These are phyloP conservation scores for Gonatopus flavifemur DNA, from an alignment of 1,140 invertebrate genomes.

Conservation along the genomic window DNA sequence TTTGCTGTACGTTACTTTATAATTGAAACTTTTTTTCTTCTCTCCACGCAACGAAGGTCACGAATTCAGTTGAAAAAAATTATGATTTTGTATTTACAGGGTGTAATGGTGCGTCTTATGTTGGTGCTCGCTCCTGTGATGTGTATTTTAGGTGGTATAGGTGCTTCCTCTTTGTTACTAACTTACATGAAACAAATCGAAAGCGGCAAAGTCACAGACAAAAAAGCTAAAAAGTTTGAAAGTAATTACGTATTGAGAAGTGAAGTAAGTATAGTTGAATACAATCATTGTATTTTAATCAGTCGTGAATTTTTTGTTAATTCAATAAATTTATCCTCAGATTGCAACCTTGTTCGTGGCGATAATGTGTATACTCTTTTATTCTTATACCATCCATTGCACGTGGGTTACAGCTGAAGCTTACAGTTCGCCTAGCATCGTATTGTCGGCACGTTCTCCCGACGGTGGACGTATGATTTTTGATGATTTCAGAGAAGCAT, in stretches of 20 bases:
- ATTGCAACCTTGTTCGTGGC: slow-evolving; percentile 84
- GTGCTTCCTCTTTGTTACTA: slow-evolving; percentile 84
- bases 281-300: not conserved
- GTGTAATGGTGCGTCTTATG: slow-evolving; percentile 98
- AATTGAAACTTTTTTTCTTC: not conserved
- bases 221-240: slow-evolving; percentile 75
- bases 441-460: slow-evolving; percentile 90
- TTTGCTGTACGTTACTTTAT: slow-evolving; percentile 94
- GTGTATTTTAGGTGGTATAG: slow-evolving; percentile 95
- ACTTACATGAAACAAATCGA: slow-evolving; percentile 90
- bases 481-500: slow-evolving; percentile 97
- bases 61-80: no score
- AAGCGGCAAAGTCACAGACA: slow-evolving; percentile 57
- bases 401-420: slow-evolving; percentile 99
- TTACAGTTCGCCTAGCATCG: slow-evolving; percentile 96
- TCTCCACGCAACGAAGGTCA: no score
- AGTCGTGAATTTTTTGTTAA: not conserved
- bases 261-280: slow-evolving; percentile 63
- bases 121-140: slow-evolving; percentile 95
- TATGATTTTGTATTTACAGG: slow-evolving; percentile 60
- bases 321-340: slow-evolving; percentile 51
- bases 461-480: slow-evolving; percentile 95
- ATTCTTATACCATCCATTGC: slow-evolving; percentile 94
- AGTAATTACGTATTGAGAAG: slow-evolving; percentile 84
- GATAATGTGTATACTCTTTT: slow-evolving; percentile 81